These are phyloP conservation scores for Chionis minor DNA, from an alignment of 2,113 vertebrate species.

Conservation along the genomic window DNA sequence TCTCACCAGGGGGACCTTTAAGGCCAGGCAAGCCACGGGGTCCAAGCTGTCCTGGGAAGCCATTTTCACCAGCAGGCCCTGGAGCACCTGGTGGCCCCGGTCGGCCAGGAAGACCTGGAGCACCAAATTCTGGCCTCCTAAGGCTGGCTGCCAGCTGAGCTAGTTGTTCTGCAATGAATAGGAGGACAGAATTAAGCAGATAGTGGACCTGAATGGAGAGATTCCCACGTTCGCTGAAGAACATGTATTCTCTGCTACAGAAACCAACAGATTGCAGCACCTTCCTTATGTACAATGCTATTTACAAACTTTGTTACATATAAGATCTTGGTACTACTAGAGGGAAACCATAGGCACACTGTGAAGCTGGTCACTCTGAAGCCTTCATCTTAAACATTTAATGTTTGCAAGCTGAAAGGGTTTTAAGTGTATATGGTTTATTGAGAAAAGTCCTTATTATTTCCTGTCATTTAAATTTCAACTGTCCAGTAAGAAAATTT, in stretches of 20 bases:
- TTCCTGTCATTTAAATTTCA: not conserved
- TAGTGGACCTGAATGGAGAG: not conserved
- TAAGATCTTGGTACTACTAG: not conserved
- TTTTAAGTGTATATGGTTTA: not conserved
- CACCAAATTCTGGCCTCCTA: constrained; percentile 89
- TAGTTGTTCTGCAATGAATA: constrained; percentile 85
- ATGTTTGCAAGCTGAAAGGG: not conserved
- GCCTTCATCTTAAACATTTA: not conserved
- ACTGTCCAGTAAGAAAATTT: not conserved
- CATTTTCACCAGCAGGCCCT: constrained; percentile 88
- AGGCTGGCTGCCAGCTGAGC: constrained; percentile 94
- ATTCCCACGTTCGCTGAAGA: not conserved
- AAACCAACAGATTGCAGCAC: not conserved
- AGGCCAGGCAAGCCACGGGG: constrained; percentile 91
- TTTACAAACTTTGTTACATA: not conserved
- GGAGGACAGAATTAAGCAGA: not conserved
- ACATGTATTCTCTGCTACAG: not conserved
- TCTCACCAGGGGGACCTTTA: constrained; percentile 88
- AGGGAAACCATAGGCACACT: not conserved
- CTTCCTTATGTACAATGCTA: not conserved
- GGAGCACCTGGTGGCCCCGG: constrained; percentile 89
- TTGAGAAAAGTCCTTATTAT: not conserved
- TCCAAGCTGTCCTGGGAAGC: constrained; percentile 91
- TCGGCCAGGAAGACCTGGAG: constrained; percentile 87
- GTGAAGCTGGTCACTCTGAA: not conserved